A percentile compares a stretch with the other conserved stretches of the same genome.
These are phyloP conservation scores for Flexamia atlantica DNA, from an alignment of 2,888 invertebrate species.

Conservation along the genomic window DNA sequence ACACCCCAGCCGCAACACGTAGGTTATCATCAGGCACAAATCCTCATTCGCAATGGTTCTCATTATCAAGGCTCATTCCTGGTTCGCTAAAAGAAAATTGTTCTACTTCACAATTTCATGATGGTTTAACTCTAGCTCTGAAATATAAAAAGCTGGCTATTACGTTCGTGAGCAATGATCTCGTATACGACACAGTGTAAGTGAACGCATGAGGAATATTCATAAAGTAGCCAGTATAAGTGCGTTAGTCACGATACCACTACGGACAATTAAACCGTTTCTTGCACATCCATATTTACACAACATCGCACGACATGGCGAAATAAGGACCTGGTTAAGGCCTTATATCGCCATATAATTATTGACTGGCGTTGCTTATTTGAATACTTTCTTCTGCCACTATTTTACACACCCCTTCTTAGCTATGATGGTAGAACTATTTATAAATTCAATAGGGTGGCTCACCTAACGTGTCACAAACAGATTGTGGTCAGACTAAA, in stretches of 20 bases:
- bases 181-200: background rate
- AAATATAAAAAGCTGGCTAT: too few species aligned
- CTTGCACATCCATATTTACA: constrained; percentile 34
- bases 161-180: background rate
- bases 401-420: background rate
- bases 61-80: too few species aligned
- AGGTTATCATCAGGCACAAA: too few species aligned
- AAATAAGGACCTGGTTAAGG: background rate
- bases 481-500: too few species aligned
- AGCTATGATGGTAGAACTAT: too few species aligned
- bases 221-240: background rate
- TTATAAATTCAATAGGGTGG: too few species aligned
- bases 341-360: background rate
- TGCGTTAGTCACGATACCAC: background rate
- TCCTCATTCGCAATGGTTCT: too few species aligned
- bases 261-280: constrained; percentile 15
- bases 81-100: too few species aligned
- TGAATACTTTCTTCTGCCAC: background rate
- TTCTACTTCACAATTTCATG: too few species aligned
- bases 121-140: too few species aligned
- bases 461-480: too few species aligned
- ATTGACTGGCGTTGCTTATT: background rate
- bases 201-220: constrained; percentile 3
- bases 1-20: too few species aligned
- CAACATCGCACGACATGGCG: background rate